phyloP scores from a whole-genome alignment of 2,113 vertebrate genomes.

The Piaya cayana region DNA sequence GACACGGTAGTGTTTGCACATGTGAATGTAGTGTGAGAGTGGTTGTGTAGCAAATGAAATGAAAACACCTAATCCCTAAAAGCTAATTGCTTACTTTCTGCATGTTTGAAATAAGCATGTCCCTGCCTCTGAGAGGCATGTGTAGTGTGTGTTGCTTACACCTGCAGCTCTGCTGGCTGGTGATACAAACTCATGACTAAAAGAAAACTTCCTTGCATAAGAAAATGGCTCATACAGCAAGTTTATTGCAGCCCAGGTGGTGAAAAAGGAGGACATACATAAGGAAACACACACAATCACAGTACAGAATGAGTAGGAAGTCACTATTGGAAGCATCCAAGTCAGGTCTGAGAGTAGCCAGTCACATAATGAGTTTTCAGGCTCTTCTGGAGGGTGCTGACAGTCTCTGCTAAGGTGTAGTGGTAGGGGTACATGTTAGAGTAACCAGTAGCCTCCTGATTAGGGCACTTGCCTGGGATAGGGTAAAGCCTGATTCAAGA shows the following conservation, averaged over 20 bases:
- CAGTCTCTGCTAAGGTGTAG: neutral
- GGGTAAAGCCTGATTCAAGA: neutral
- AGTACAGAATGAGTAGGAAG: neutral
- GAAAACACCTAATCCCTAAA: neutral
- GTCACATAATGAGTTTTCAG: neutral
- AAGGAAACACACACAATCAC: accelerated
- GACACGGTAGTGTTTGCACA: neutral
- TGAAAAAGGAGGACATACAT: neutral
- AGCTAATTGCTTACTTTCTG: neutral
- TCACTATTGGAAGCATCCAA: neutral
- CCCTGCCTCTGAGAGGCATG: neutral
- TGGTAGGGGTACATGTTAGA: neutral
- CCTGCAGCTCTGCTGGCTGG: neutral
- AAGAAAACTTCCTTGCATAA: neutral
- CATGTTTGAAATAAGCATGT: neutral
- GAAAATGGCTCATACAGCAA: neutral
- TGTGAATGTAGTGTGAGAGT: accelerated
- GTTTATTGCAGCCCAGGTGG: neutral
- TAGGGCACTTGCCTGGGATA: neutral
- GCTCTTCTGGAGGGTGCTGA: neutral
- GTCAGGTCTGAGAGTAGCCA: neutral
- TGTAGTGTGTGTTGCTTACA: accelerated
- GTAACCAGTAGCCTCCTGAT: neutral
- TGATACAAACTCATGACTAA: neutral
- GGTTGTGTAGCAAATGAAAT: neutral